These are phyloP conservation scores for Bostrychus sinensis DNA, from an alignment of 2,113 vertebrate species.

Conservation along the genomic window DNA sequence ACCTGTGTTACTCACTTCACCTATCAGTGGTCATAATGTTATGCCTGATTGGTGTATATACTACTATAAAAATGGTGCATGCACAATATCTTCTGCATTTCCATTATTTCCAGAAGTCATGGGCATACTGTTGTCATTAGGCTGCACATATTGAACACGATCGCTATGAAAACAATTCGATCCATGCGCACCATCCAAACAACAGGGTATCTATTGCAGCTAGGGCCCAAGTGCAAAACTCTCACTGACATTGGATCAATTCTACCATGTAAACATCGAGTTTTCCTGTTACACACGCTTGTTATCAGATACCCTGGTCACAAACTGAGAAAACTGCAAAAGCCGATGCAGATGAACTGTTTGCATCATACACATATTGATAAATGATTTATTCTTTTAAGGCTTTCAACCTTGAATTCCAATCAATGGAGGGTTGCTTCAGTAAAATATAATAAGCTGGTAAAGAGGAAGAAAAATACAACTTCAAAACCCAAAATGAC, in stretches of 20 bases:
- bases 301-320: slow-evolving; percentile 18
- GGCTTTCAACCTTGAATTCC: not conserved
- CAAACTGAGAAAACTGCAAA: not conserved
- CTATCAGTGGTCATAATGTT: too few species aligned
- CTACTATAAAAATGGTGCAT: too few species aligned
- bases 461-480: not conserved
- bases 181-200: slow-evolving; percentile 46
- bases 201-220: slow-evolving; percentile 28
- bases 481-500: slow-evolving; percentile 32
- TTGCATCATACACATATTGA: slow-evolving; percentile 1
- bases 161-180: slow-evolving; percentile 25
- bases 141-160: slow-evolving; percentile 32
- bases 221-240: slow-evolving; percentile 1
- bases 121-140: slow-evolving; percentile 9
- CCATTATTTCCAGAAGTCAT: slow-evolving; percentile 5
- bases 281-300: not conserved
- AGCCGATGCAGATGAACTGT: slow-evolving; percentile 1
- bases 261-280: slow-evolving; percentile 24
- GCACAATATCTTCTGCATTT: not conserved
- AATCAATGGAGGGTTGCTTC: not conserved
- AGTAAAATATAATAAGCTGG: not conserved
- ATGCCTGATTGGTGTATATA: too few species aligned
- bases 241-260: slow-evolving; percentile 34
- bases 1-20: too few species aligned
- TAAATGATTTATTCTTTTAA: not conserved